Conservation (phyloP, 2,888 invertebrate genomes). For the Melanostoma mellinum region DNA sequence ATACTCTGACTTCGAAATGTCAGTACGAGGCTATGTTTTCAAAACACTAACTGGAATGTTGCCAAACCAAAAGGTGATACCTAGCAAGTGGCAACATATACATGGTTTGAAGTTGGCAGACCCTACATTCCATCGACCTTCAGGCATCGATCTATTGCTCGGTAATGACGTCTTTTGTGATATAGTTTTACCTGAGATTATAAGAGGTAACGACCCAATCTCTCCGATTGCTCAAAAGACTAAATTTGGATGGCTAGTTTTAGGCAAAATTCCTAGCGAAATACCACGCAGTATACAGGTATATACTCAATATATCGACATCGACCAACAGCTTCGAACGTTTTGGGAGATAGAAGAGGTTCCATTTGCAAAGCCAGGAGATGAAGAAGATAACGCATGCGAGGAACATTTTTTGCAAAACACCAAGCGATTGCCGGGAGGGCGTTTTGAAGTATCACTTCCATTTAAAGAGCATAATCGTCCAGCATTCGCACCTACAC, state of each 20-base stretch:
- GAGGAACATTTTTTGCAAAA: neutral
- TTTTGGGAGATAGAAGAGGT: neutral
- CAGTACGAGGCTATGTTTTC: constrained; percentile 8
- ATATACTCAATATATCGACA: neutral
- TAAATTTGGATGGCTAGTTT: constrained; percentile 1
- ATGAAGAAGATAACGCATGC: no score
- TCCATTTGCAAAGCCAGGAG: no score
- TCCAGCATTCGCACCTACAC: no score
- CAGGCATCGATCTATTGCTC: no score
- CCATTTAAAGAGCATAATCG: no score
- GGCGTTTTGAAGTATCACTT: no score
- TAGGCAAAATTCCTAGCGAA: neutral
- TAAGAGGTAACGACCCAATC: no score
- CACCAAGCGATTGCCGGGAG: no score
- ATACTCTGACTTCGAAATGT: constrained; percentile 12
- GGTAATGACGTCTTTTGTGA: no score
- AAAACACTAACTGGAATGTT: constrained; percentile 17
- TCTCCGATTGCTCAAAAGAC: constrained; percentile 3
- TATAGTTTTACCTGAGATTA: no score
- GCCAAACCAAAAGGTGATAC: constrained; percentile 16
- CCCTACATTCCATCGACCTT: constrained; percentile 4
- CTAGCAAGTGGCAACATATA: constrained; percentile 7
- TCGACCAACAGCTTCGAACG: neutral
- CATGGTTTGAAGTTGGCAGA: constrained; percentile 22
- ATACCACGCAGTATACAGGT: neutral